Conservation (phyloP, 2,113 vertebrate species). For the Dolichallabes microphthalmus region DNA sequence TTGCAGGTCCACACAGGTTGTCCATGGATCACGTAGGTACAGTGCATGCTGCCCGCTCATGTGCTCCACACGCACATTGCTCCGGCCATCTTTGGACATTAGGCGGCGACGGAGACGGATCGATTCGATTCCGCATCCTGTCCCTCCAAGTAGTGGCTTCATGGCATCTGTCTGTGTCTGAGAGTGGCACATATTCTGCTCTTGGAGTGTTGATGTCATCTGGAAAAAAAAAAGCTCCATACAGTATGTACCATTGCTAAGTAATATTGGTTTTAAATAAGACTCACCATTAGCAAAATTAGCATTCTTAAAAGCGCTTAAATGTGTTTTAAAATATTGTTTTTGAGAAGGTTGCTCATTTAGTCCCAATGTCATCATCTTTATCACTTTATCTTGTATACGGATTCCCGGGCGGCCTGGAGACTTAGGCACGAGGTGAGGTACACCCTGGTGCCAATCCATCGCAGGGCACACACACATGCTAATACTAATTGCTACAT, state of each 20-base stretch:
- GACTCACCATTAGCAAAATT: neutral
- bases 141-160: constrained; percentile 79
- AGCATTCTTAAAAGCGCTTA: neutral
- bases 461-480: too few relatives aligned
- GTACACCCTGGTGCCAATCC: too few relatives aligned
- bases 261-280: neutral
- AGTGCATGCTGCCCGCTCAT: constrained; percentile 83
- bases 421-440: too few relatives aligned
- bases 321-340: neutral
- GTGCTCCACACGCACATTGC: constrained; percentile 91
- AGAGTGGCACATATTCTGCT: constrained; percentile 89
- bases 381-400: too few relatives aligned
- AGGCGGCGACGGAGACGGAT: constrained; percentile 79
- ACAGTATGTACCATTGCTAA: neutral
- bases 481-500: too few relatives aligned
- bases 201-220: constrained; percentile 72
- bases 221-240: constrained; percentile 36
- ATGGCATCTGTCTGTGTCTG: constrained; percentile 91
- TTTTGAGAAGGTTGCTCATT: neutral
- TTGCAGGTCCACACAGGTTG: constrained; percentile 97
- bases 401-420: too few relatives aligned
- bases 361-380: too few relatives aligned
- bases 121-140: constrained; percentile 36
- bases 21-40: constrained; percentile 97
- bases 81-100: constrained; percentile 92